Base-by-base conservation (phyloP, 2,888 invertebrate genomes). In the Pharmacophagus antenor region DNA sequence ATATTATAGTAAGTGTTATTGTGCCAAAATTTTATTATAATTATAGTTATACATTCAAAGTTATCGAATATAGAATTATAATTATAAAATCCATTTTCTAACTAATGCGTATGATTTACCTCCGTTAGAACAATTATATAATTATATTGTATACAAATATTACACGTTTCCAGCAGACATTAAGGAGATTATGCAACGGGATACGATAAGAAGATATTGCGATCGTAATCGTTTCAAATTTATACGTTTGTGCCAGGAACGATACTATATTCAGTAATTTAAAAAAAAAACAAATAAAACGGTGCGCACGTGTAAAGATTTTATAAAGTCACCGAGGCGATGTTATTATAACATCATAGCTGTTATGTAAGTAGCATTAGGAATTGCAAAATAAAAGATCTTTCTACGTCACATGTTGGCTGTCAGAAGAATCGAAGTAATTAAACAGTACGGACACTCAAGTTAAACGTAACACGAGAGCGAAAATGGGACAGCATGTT, bases 361-460 rank as follows among this genome's bases (percentile, higher is more conserved):
- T 51, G 44, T 50, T 46, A 56, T 55, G 18, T 60, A 37, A 41
- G 37, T 51, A 46, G 47, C 6, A 51, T 37, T 31, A 31, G 31
- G 47, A 46, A 51, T 47, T 21, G 37, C 46, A 31, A 60, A 55
- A 53, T 12, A 31, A 55, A 56, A 23, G 51, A 46, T 46, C n/a
- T 51, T 12, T 41, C 23, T 42, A 15, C 23, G 17, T 51, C 25
- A 31, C 51, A 20, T 51, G 21, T 60, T 60, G 46, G 37, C 44
- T 37, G 46, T 42, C 46, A 41, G 55, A 60, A 60, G 50, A 46
- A 56, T 51, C 51, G 23, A 50, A 47, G 60, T 56, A 60, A 60
- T 60, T 60, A 60, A 60, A 56, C 50, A 56, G 20, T 41, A 47
- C 50, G 60, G 56, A 42, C 56, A 56, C 47, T 55, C 60, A 60